phyloP scores from a whole-genome alignment of 2,888 invertebrate genomes.

The Ormyrus thymus region DNA sequence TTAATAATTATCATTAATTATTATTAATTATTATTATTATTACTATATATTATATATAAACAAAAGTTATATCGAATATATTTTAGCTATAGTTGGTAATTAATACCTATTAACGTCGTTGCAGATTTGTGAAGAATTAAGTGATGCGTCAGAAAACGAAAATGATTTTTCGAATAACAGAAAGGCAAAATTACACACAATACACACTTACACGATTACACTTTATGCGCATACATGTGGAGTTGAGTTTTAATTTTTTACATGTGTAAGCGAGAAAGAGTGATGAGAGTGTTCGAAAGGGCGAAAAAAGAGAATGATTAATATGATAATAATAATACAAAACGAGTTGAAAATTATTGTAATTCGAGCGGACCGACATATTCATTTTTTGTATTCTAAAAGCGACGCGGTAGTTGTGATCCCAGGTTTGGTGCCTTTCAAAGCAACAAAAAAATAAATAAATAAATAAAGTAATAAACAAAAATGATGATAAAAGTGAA shows the following conservation, averaged over 20 bases:
- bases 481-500: conserved; percentile 50
- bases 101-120: conserved; percentile 72
- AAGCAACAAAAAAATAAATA: conserved; percentile 62
- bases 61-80: conserved; percentile 74
- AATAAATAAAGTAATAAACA: conserved; percentile 48
- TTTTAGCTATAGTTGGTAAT: conserved; percentile 74
- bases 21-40: conserved; percentile 64
- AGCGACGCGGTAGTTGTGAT: conserved; percentile 62
- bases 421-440: conserved; percentile 74
- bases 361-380: conserved; percentile 45
- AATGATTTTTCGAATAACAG: conserved; percentile 22
- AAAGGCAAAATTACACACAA: conserved; percentile 24
- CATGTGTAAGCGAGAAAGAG: conserved; percentile 57
- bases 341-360: conserved; percentile 31
- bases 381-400: conserved; percentile 46
- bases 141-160: conserved; percentile 72
- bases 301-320: background rate
- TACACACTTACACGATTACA: conserved; percentile 26
- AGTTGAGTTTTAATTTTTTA: conserved; percentile 71
- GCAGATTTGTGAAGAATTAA: conserved; percentile 63
- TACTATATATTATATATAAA: conserved; percentile 65
- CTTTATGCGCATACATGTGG: conserved; percentile 51
- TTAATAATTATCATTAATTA: conserved; percentile 62
- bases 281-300: conserved; percentile 4
- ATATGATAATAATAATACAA: too few species aligned